Evolutionary conservation across 2,888 invertebrate genomes (phyloP), one percentile per base, ranked within the genome.

Genomic region (Drosophila macrothrix): DNA sequence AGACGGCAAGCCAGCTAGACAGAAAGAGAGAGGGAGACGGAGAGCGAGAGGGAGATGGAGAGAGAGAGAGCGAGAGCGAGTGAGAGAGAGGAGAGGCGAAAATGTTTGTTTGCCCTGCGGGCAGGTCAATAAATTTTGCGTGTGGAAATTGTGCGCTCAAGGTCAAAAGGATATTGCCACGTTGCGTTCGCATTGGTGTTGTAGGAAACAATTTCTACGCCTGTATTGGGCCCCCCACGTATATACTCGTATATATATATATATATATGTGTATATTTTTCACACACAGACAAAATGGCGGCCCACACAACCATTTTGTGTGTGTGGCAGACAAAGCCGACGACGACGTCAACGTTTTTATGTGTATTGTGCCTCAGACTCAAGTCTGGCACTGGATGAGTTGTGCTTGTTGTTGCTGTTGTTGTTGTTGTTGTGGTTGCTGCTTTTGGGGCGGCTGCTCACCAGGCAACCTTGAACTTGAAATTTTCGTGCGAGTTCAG

Each of bases 81-180:
- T 49, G 37, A 28, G 5, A 5, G 37, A 50, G 53, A 25, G 61
- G 52, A 25, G 43, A 12, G 31, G 37, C 52, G 25, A 29, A 52
- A 52, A 52, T 52, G 29, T 52, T 28, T 52, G 52, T 29, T 52
- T 52, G 28, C 64, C 56, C 22, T 52, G 49, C 19, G 77, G 69
- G 88, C 91, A 81, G 93, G 93, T 93, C 93, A 92, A 92, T 92
- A 92, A 90, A 92, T 93, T 92, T 90, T 82, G 88, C 90, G 91
- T 90, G 90, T 85, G 91, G 88, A 91, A 92, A 92, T 91, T 84
- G 81, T 84, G 83, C 80, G 88, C 89, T 92, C 93, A 92, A 92
- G 93, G 92, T 92, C 93, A 93, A 92, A 92, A 92, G 92, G 92
- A 92, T 92, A 92, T 93, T 92, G 92, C 89, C 93, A 61, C 67